Evolutionary conservation across 2,113 vertebrate genomes (phyloP).

Genomic region (Cercopithecus mona): DNA sequence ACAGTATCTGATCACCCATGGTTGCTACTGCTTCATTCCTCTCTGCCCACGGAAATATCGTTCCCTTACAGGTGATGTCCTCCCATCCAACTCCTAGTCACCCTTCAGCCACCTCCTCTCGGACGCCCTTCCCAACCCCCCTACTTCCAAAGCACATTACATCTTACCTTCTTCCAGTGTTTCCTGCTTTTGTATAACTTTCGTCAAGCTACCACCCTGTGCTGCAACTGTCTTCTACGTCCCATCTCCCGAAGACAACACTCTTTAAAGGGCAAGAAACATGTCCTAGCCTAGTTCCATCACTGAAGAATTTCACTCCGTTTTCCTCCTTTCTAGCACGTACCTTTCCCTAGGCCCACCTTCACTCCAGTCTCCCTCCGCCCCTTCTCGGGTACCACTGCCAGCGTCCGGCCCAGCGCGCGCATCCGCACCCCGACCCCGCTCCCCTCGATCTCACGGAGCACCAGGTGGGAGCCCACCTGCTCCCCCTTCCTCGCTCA

Average conservation of each 20-base stretch:
- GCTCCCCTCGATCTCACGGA: background rate
- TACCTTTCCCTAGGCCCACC: background rate
- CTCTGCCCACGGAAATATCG: background rate
- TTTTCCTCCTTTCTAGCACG: background rate
- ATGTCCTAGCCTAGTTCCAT: background rate
- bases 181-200: background rate
- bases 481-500: background rate
- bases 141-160: background rate
- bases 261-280: background rate
- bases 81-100: background rate
- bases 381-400: background rate
- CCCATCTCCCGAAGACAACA: background rate
- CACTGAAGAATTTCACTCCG: background rate
- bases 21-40: too few species aligned
- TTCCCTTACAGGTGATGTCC: rapidly evolving
- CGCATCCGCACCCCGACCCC: background rate
- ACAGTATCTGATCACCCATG: rapidly evolving
- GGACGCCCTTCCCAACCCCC: background rate
- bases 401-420: background rate
- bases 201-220: too few species aligned
- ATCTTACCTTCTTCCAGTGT: too few species aligned
- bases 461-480: too few species aligned
- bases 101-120: background rate
- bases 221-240: too few species aligned
- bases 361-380: background rate